Evolutionary conservation across 2,888 invertebrate genomes (phyloP).

Genomic region (Tiliacea aurago): DNA sequence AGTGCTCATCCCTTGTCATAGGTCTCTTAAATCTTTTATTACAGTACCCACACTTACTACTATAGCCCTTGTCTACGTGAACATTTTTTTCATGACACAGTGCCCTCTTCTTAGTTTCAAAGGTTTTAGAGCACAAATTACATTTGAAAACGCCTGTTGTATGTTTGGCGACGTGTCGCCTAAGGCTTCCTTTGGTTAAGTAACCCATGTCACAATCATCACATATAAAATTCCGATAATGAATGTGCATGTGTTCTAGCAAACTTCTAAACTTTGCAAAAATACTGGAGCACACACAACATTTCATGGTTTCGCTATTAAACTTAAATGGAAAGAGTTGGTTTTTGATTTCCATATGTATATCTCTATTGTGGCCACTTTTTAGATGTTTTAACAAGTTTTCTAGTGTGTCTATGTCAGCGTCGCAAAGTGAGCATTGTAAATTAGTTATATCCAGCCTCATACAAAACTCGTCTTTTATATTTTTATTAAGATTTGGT

Average conservation of each 20-base stretch:
- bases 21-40: conserved; percentile 64
- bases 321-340: conserved; percentile 74
- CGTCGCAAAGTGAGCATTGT: conserved; percentile 25
- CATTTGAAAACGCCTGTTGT: conserved; percentile 18
- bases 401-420: conserved; percentile 35
- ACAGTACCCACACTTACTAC: conserved; percentile 68
- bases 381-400: conserved; percentile 47
- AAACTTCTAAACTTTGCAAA: conserved; percentile 1
- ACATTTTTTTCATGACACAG: conserved; percentile 75
- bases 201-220: conserved; percentile 21
- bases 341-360: conserved; percentile 71
- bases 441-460: conserved; percentile 37
- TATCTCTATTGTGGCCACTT: conserved; percentile 63
- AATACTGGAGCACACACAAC: conserved; percentile 11
- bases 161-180: background rate
- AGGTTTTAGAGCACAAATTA: conserved; percentile 78
- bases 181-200: conserved; percentile 13
- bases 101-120: conserved; percentile 74
- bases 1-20: conserved; percentile 63
- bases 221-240: conserved; percentile 28
- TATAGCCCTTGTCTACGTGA: conserved; percentile 28
- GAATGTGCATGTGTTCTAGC: conserved; percentile 25
- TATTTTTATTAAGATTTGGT: conserved; percentile 64
- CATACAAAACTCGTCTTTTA: background rate
- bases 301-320: conserved; percentile 6